A percentile compares a stretch with the other conserved stretches of the same genome.
Evolutionary conservation across 2,888 invertebrate species (phyloP).

Genomic region (Lasioglossum lativentre): DNA sequence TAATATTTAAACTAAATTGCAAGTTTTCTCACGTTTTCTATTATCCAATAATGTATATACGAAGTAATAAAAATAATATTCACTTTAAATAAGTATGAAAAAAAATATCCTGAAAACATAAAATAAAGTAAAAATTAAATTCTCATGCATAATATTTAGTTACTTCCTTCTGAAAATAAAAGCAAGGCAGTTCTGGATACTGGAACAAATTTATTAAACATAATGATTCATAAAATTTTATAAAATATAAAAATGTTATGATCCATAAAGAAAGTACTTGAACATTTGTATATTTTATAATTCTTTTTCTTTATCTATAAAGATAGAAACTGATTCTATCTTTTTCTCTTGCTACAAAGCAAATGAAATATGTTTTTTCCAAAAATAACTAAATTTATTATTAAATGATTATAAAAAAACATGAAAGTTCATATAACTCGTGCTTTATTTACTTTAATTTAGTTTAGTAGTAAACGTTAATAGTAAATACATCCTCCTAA

Average conservation of each 20-base stretch:
- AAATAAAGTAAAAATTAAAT: conserved; percentile 3
- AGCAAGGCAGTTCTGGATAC: neutral
- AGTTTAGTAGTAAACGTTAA: neutral
- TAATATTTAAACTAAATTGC: too few species aligned
- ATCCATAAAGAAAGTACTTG: neutral
- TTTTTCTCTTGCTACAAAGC: neutral
- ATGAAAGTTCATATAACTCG: neutral
- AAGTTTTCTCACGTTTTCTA: neutral
- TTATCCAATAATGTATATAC: neutral
- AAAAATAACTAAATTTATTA: neutral
- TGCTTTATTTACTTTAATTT: neutral
- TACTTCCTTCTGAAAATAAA: neutral
- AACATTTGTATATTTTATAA: neutral
- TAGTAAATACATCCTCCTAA: neutral
- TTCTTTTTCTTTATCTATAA: neutral
- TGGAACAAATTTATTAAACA: neutral
- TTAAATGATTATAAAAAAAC: neutral
- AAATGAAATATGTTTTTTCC: neutral
- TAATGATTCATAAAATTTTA: neutral
- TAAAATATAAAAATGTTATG: neutral
- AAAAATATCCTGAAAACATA: neutral
- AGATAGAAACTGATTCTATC: neutral
- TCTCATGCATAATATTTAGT: neutral
- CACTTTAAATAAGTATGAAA: neutral
- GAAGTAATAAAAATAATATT: neutral